Base-by-base conservation (phyloP, 1,140 invertebrate genomes). In the Drosophila sp. region DNA sequence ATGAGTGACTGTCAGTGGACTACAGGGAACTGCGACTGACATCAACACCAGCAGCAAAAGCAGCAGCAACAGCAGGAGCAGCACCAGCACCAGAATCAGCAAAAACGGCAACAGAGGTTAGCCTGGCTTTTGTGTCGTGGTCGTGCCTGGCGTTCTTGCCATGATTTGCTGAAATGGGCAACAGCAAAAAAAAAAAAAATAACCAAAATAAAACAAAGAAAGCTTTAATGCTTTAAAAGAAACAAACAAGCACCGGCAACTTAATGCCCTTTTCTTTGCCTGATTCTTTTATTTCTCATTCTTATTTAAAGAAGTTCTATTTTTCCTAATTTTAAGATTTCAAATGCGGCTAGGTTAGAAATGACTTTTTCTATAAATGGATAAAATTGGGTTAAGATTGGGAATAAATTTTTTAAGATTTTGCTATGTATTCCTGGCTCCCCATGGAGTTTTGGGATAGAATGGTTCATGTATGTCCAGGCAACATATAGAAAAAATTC, bases 1-100 rank as follows among this genome's bases (percentile, higher is more conserved):
- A 86, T 85, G 81, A 84, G 77, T 85, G 81, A 84, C 81, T 84
- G 74, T 80, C 75, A 60, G 65, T 61, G 73, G 58, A 70, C 54
- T 54, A 32, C 23, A 66, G 60, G 70, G 50, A 44, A 65, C 40
- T 29, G 44, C 44, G 54, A 75, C 68, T 71, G 68, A 74, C 75
- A 74, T 64, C 57, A 66, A 64, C 63, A 70, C 66, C 65, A 75
- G 41, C 66, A 68, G 27, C 76, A 70, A 38, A 25, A 74, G 23
- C 61, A 57, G 33, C 32, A 60, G 60, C 29, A 38, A 3, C 8
- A 55, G 10, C 33, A 44, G 63, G 27, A 76, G 57, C 67, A 65
- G 57, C 70, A 62, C 30, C 56, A 64, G 69, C 71, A 75, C 56
- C 73, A 76, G 67, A 54, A 76, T 57, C 73, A 76, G 72, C 75